phyloP scores from a whole-genome alignment of 2,888 invertebrate species.

The Drosophila anomalata region DNA sequence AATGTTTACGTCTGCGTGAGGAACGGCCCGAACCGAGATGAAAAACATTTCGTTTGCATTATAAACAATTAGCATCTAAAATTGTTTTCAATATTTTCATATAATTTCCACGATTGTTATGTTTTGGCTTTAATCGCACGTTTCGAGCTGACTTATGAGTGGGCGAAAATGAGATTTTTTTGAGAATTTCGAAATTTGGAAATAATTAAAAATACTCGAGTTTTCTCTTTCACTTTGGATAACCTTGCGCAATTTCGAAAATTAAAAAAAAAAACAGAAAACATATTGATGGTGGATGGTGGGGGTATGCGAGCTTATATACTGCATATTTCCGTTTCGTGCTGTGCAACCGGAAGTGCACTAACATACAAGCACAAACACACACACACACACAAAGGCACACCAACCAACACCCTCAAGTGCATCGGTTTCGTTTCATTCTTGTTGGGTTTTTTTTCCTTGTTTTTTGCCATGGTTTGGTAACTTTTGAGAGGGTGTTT shows the following conservation, averaged over 20 bases:
- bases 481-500: constrained; percentile 64
- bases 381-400: constrained; percentile 44
- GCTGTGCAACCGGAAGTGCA: constrained; percentile 54
- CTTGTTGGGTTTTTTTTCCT: neutral
- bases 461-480: constrained; percentile 38
- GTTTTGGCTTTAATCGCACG: constrained; percentile 51
- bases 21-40: constrained; percentile 31
- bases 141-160: constrained; percentile 31
- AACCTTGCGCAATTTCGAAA: constrained; percentile 33
- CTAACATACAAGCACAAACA: constrained; percentile 46
- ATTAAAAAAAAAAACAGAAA: constrained; percentile 3
- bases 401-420: constrained; percentile 17
- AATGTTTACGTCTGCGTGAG: constrained; percentile 47
- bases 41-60: constrained; percentile 42
- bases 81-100: constrained; percentile 43
- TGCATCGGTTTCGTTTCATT: constrained; percentile 32
- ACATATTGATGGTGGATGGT: neutral
- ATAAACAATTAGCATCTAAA: constrained; percentile 51
- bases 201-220: constrained; percentile 15
- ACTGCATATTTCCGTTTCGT: constrained; percentile 45
- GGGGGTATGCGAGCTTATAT: constrained; percentile 7
- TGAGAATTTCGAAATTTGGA: constrained; percentile 5
- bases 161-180: constrained; percentile 15
- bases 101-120: constrained; percentile 40
- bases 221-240: constrained; percentile 38